Base-by-base conservation (phyloP, 92 coral and sea anemone species). In the Bergia puertoricense region DNA sequence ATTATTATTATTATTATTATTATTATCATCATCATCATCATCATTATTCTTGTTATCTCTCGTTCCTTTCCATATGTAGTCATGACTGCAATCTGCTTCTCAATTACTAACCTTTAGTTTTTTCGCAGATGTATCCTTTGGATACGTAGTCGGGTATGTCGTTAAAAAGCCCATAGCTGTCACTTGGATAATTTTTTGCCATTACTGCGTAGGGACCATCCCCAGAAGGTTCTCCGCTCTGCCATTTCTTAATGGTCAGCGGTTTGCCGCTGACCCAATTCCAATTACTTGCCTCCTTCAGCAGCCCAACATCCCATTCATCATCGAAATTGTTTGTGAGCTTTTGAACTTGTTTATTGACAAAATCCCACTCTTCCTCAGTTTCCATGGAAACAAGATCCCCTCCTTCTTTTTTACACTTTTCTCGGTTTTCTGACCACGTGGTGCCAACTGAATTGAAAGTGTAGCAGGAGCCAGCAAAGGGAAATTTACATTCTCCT, bases 371-470 rank as follows among this genome's bases (percentile, higher is more conserved):
- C 11, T 91, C 91, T 45, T 68, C 86, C 15, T 82, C 93, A 3
- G 91, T 91, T 88, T 91, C 93, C 91, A 91, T 81, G 68, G 93
- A 91, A 66, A 88, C 91, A 8, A 91, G 85, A 38, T 91, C 93
- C 1, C 93, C 93, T 30, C 88, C 88, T 2, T 88, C 38, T 1
- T 15, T 77, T 68, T 68, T 88, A 41, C 93, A 91, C 10, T 46
- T 83, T n/a, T 50, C 37, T 41, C 48, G 91, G 65, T 88, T 91
- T 39, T 91, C 45, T 11, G 30, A 42, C 93, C 93, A 91, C 36
- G 85, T 82, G 62, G 85, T 41, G 2, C 80, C 88, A 7, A 37
- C 46, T 14, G 76, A 6, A 18, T 22, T 62, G 79, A 91, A 88
- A 3, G 48, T 59, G 88, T 91, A 91, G 44, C 91, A 91, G 41